Percentiles rank a stretch among this genome's conserved stretches.
These are phyloP conservation scores for Drosophila paulistorum DNA, from an alignment of 1,140 invertebrate species.

Conservation along the genomic window DNA sequence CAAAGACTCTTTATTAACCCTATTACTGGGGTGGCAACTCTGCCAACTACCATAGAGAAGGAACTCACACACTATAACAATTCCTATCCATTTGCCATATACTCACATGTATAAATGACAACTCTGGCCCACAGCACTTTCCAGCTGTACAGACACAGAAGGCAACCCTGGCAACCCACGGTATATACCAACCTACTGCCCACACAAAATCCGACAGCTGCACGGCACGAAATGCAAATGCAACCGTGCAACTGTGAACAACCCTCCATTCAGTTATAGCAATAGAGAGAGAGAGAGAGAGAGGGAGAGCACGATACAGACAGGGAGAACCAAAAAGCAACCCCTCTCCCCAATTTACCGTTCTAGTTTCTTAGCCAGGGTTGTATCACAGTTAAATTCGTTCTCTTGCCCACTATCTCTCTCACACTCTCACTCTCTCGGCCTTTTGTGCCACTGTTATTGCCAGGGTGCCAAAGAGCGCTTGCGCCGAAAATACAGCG, in stretches of 20 bases:
- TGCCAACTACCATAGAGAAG: too few relatives aligned
- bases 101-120: not conserved
- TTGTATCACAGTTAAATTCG: slow-evolving; percentile 19
- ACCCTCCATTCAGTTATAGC: slow-evolving; percentile 37
- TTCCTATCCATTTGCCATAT: too few relatives aligned
- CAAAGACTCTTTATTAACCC: too few relatives aligned
- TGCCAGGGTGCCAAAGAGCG: slow-evolving; percentile 52
- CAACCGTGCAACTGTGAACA: slow-evolving; percentile 60
- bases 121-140: not conserved
- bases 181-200: slow-evolving; percentile 40
- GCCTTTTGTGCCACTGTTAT: slow-evolving; percentile 17
- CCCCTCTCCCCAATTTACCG: slow-evolving; percentile 16
- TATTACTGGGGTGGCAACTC: too few relatives aligned
- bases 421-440: slow-evolving; percentile 3
- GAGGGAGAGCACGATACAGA: not conserved
- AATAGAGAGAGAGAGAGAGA: not conserved
- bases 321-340: slow-evolving; percentile 3
- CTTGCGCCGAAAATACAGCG: slow-evolving; percentile 62
- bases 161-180: slow-evolving; percentile 52
- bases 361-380: slow-evolving; percentile 35
- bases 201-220: slow-evolving; percentile 12
- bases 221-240: slow-evolving; percentile 36
- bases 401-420: slow-evolving; percentile 7
- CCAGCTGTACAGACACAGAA: not conserved
- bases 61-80: too few relatives aligned